Evolutionary conservation across 2,888 invertebrate species (phyloP).

Genomic region (Hofmannophila pseudospretella): DNA sequence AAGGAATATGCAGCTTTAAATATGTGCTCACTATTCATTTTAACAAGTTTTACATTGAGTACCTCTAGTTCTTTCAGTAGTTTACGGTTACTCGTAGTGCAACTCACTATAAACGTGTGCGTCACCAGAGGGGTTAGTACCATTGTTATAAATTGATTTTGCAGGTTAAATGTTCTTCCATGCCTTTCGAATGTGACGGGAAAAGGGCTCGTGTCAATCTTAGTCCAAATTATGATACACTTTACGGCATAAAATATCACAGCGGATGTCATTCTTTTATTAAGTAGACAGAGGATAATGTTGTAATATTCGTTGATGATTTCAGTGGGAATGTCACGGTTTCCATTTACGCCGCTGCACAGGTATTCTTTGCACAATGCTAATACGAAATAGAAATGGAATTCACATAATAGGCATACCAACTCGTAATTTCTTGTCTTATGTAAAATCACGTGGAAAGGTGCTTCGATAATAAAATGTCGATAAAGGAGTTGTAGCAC

Average conservation of each 20-base stretch:
- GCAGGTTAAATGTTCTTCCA: conserved; percentile 27
- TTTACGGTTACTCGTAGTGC: neutral
- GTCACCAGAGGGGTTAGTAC: conserved; percentile 25
- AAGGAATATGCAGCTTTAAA: conserved; percentile 22
- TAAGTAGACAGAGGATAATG: conserved; percentile 15
- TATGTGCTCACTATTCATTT: conserved; percentile 27
- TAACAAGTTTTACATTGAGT: conserved; percentile 18
- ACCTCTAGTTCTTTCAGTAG: conserved; percentile 18
- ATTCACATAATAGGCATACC: neutral
- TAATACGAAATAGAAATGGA: neutral
- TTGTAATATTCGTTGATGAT: conserved; percentile 23
- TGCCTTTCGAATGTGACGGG: conserved; percentile 29
- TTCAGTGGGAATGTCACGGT: conserved; percentile 26
- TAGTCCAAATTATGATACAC: conserved; percentile 28
- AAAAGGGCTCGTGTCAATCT: conserved; percentile 17
- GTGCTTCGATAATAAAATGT: neutral
- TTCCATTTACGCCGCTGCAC: conserved; percentile 1
- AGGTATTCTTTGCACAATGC: neutral
- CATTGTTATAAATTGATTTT: conserved; percentile 29
- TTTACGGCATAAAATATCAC: conserved; percentile 27
- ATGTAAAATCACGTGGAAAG: neutral
- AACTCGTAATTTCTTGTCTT: neutral
- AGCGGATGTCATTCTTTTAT: conserved; percentile 21
- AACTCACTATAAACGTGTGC: conserved; percentile 11
- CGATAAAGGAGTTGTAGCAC: conserved; percentile 18